Percentiles rank a stretch among this genome's conserved stretches.
Evolutionary conservation across 2,888 invertebrate species (phyloP).

Genomic region (Pandemis heparana): DNA sequence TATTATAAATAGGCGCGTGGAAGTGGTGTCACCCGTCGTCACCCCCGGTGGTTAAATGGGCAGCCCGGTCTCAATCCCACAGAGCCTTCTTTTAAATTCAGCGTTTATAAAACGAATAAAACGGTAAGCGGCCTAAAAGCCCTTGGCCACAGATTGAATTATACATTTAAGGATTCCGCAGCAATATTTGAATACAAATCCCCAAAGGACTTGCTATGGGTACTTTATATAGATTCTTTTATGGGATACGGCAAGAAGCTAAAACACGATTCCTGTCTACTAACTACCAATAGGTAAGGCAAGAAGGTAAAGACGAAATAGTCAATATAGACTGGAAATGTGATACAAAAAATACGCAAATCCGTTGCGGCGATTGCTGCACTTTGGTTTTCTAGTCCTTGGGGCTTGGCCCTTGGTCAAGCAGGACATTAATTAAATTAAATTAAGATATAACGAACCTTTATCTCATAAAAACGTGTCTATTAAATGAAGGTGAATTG

Average conservation of each 20-base stretch:
- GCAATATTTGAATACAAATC: constrained; percentile 14
- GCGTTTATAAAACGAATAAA: constrained; percentile 29
- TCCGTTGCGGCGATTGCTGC: too few relatives aligned
- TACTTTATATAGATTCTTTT: not conserved
- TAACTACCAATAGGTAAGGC: too few relatives aligned
- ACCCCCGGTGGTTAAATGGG: constrained; percentile 16
- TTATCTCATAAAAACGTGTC: too few relatives aligned
- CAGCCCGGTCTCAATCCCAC: constrained; percentile 4
- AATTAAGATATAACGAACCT: too few relatives aligned
- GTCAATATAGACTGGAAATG: too few relatives aligned
- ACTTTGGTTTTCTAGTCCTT: too few relatives aligned
- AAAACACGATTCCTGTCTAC: not conserved
- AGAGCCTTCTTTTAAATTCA: constrained; percentile 33
- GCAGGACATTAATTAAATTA: too few relatives aligned
- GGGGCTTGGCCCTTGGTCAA: too few relatives aligned
- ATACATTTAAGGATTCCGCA: constrained; percentile 14
- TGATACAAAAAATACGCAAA: too few relatives aligned
- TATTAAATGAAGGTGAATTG: too few relatives aligned
- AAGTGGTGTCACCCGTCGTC: constrained; percentile 35
- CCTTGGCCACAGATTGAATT: constrained; percentile 16
- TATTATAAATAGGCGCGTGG: constrained; percentile 22
- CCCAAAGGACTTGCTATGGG: not conserved
- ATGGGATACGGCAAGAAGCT: not conserved
- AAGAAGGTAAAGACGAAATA: too few relatives aligned
- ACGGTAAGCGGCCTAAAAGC: constrained; percentile 37